Base-by-base conservation (phyloP, 2,113 vertebrate species). In the Oncorhynchus mykiss region DNA sequence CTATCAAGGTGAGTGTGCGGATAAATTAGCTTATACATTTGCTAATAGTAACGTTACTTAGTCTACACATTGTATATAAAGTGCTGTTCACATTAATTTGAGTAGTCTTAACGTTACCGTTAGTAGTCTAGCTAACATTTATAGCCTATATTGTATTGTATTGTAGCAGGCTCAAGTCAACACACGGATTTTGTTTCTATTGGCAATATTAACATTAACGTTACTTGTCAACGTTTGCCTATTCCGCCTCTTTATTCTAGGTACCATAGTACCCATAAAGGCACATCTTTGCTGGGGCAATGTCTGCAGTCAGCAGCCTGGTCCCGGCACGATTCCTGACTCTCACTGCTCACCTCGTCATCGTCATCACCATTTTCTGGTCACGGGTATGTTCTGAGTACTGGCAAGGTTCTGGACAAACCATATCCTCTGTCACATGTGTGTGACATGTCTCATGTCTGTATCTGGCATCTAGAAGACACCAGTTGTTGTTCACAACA, bases 321-420 rank as follows among this genome's bases (percentile, higher is more conserved):
- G 90, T 97, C 0, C 96, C 96, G 6, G 93, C 94, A 0, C 93
- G 96, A 18, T 97, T 97, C 83, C 89, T 97, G 78, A 95, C 95
- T 0, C 90, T 97, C 45, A 84, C 89, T 2, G 93, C 96, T 31
- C 96, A 97, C 70, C 89, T 97, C 27, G 94, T 97, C 74, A 94
- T 97, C 20, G 95, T 97, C 71, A 94, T 97, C 81, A 96, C 94
- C 2, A 94, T 96, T 75, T 96, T 96, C 81, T 96, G 95, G 95
- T 96, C 95, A 3, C 90, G 96, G 92, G 96, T 97, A 91, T 92
- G 92, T 72, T 54, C 51, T 54, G 16, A 54, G 51, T 18, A 18
- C 12, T 54, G 12, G 4, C 14, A 54, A 54, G 3, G 16, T 45
- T 54, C 3, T 54, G 51, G 16, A 5, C 16, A 68, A 20, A 45